These are phyloP conservation scores for Athetis lepigone DNA, from an alignment of 2,888 invertebrate species.

Conservation along the genomic window DNA sequence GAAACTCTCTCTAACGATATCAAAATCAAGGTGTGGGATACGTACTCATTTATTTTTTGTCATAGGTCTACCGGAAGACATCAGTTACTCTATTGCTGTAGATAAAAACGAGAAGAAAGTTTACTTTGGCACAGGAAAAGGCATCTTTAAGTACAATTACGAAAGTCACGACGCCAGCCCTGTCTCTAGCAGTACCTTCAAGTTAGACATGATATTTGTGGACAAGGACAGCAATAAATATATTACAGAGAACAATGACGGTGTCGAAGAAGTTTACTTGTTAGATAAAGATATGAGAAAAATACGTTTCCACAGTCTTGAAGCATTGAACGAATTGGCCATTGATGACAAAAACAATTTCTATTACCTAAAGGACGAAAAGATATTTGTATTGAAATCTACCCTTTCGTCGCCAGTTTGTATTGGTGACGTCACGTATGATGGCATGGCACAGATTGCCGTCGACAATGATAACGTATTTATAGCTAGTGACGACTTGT, in stretches of 20 bases:
- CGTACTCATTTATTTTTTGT: conserved; percentile 27
- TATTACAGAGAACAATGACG: conserved; percentile 78
- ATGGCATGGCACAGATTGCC: conserved; percentile 81
- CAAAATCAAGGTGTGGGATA: not conserved
- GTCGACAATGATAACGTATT: conserved; percentile 77
- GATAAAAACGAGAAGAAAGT: conserved; percentile 77
- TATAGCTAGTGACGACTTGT: conserved; percentile 77
- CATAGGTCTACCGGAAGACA: conserved; percentile 79
- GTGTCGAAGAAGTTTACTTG: conserved; percentile 79
- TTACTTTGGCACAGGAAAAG: conserved; percentile 82
- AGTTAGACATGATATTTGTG: conserved; percentile 79
- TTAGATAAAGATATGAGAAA: conserved; percentile 75
- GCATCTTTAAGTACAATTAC: conserved; percentile 79
- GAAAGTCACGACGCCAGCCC: conserved; percentile 72
- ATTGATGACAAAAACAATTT: conserved; percentile 82
- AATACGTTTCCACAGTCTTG: conserved; percentile 74
- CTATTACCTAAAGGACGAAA: conserved; percentile 79
- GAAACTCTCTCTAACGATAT: too few species aligned
- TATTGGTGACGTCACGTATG: conserved; percentile 76
- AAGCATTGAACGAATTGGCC: conserved; percentile 79
- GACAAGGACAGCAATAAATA: conserved; percentile 84
- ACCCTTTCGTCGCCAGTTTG: conserved; percentile 70
- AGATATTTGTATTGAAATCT: conserved; percentile 77
- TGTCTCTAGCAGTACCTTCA: conserved; percentile 70
- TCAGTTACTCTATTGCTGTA: conserved; percentile 81